Conservation (phyloP, 2,113 vertebrate genomes). For the Channa maculata region DNA sequence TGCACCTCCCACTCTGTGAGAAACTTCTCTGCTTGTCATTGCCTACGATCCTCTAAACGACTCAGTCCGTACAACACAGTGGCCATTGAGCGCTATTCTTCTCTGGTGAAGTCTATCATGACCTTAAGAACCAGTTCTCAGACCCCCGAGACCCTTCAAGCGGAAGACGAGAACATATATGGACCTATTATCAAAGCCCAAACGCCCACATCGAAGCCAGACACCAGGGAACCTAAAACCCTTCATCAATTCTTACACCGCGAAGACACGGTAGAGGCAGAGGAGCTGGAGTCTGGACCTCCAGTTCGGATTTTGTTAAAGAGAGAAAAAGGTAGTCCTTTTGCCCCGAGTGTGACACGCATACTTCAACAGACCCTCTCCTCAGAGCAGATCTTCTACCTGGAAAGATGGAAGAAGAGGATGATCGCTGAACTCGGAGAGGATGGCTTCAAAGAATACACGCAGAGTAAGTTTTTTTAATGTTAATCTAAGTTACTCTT, state of each 20-base stretch:
- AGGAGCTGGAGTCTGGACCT: slow-evolving; percentile 43
- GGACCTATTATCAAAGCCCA: slow-evolving; percentile 84
- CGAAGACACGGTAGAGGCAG: slow-evolving; percentile 51
- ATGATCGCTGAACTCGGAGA: slow-evolving; percentile 92
- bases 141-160: slow-evolving; percentile 84
- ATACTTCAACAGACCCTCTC: slow-evolving; percentile 93
- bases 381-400: slow-evolving; percentile 86
- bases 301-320: slow-evolving; percentile 83
- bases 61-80: slow-evolving; percentile 86
- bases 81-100: slow-evolving; percentile 88
- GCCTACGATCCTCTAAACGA: slow-evolving; percentile 78
- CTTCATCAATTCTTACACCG: slow-evolving; percentile 84
- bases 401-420: slow-evolving; percentile 92
- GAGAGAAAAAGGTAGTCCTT: slow-evolving; percentile 40
- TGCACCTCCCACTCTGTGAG: slow-evolving; percentile 36
- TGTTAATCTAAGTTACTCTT: no score
- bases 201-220: slow-evolving; percentile 30
- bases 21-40: slow-evolving; percentile 77
- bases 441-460: slow-evolving; percentile 91
- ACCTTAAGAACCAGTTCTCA: slow-evolving; percentile 82
- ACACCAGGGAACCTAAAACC: slow-evolving; percentile 69
- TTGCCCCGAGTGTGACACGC: slow-evolving; percentile 88
- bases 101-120: slow-evolving; percentile 87
- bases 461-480: slow-evolving; percentile 80
- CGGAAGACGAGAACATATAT: slow-evolving; percentile 86